Evolutionary conservation across 2,888 invertebrate genomes (phyloP), one percentile per base, ranked within the genome.

Genomic region (Hoplodrina ambigua): DNA sequence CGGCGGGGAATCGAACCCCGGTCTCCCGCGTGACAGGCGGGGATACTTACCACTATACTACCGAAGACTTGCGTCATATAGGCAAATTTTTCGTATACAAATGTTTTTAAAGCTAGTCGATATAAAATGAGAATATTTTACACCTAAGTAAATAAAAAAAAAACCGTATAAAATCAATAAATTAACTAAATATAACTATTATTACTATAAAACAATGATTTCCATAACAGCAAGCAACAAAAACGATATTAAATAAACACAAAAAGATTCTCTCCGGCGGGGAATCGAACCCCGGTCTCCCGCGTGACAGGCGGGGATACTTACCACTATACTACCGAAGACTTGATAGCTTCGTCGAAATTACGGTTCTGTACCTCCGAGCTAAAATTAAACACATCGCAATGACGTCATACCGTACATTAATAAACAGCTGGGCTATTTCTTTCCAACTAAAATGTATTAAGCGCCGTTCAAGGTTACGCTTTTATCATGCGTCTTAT

Each of bases 21-120:
- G 96, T 96, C 96, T 96, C 96, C 95, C 96, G 96, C 95, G 96
- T 96, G 96, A 96, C 95, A 96, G 96, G 96, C 96, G 95, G 96
- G 81, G 76, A 81, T 80, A 78, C 81, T 83, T 52, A 83, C 78
- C 74, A 83, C 84, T 83, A 82, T 83, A 83, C 82, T 83, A 82
- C 83, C 82, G 82, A 81, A 82, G 82, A 82, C 66, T 69, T 75
- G 0, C 46, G 5, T 17, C 17, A 6, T 5, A 5, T 17, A 5
- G 17, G 17, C 46, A 20, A 64, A 65, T 63, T 65, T n/a, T 8
- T 20, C 0, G 20, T 62, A 46, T 49, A 0, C 4, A 62, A 62
- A 62, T 62, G 13, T 49, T 60, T 60, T 13, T 7, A 41, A 15
- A n/a, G 2, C 50, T 19, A 6, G 15, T 46, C 17, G 46, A 17